phyloP scores from a whole-genome alignment of 2,797 vertebrate species.

The Oryzias dopingdopingensis region DNA sequence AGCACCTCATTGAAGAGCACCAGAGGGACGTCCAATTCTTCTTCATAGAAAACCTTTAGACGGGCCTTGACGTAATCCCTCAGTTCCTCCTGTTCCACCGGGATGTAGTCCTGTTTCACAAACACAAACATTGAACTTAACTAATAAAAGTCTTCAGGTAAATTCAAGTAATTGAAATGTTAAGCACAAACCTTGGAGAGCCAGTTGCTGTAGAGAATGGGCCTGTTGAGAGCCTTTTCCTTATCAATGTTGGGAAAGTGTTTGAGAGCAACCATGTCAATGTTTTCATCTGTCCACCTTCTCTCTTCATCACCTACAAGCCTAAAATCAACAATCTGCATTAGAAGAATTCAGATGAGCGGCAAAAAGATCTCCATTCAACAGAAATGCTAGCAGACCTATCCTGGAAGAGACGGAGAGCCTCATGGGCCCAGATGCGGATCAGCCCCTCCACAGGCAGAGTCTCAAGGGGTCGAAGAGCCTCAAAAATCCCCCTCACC shows the following conservation, averaged over 20 bases:
- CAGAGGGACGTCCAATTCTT: conserved; percentile 95
- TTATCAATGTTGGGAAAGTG: conserved; percentile 98
- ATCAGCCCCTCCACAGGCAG: conserved; percentile 97
- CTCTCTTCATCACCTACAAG: conserved; percentile 96
- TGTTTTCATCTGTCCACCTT: conserved; percentile 98
- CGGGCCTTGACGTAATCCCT: conserved; percentile 98
- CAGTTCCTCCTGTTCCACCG: conserved; percentile 97
- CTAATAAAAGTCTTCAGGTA: neutral
- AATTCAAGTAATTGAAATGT: neutral
- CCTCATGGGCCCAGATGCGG: conserved; percentile 98
- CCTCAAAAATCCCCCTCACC: conserved; percentile 98
- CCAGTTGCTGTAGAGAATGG: conserved; percentile 99
- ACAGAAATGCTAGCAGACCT: conserved; percentile 73
- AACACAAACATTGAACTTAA: too few species aligned
- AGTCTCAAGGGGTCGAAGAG: conserved; percentile 91
- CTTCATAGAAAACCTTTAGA: conserved; percentile 98
- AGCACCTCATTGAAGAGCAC: conserved; percentile 98
- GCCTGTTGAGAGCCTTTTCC: conserved; percentile 90
- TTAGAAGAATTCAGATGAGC: neutral
- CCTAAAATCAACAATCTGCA: conserved; percentile 59
- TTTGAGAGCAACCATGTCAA: conserved; percentile 92
- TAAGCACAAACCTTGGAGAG: conserved; percentile 87
- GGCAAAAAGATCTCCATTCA: neutral
- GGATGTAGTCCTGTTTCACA: conserved; percentile 89
- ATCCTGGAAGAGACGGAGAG: conserved; percentile 97